Conservation (phyloP, 2,888 invertebrate species). For the Sesia apiformis region DNA sequence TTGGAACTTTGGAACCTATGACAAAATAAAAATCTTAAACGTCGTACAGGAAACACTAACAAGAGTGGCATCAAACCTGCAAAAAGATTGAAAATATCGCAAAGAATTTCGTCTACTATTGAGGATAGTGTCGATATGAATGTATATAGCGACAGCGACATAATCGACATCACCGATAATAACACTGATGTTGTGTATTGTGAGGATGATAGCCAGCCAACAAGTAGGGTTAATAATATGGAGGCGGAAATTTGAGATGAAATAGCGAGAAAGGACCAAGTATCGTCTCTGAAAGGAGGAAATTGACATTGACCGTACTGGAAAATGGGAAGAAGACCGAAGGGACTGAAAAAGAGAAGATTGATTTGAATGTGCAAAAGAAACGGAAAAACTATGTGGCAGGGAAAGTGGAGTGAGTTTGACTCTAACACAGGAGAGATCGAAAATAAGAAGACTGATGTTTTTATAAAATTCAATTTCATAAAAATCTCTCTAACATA, state of each 20-base stretch:
- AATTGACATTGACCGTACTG: not conserved
- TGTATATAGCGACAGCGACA: not conserved
- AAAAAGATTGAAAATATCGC: not conserved
- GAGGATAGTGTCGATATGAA: not conserved
- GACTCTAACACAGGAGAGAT: not conserved
- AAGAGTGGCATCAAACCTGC: not conserved
- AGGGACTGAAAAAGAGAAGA: not conserved
- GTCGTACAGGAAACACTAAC: not conserved
- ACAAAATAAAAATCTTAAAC: not conserved
- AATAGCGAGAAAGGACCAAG: slow-evolving; percentile 1
- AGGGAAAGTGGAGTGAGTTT: slow-evolving; percentile 1
- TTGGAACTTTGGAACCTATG: too few relatives aligned
- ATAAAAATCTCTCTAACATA: too few relatives aligned
- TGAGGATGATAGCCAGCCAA: slow-evolving; percentile 3
- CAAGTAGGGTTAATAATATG: not conserved
- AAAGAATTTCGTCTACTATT: too few relatives aligned
- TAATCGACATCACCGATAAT: slow-evolving; percentile 1
- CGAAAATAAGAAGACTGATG: too few relatives aligned
- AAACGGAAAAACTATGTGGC: slow-evolving; percentile 1
- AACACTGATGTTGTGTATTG: slow-evolving; percentile 2
- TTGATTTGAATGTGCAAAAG: not conserved
- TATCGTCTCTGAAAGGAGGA: too few relatives aligned
- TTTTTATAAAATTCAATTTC: too few relatives aligned
- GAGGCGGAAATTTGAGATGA: slow-evolving; percentile 1
- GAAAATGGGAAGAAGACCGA: not conserved